A percentile compares a stretch with the other conserved stretches of the same genome.
These are phyloP conservation scores for Aplysina aerophoba DNA, from an alignment of 37 sponge, comb jelly and placozoan species.

Conservation along the genomic window DNA sequence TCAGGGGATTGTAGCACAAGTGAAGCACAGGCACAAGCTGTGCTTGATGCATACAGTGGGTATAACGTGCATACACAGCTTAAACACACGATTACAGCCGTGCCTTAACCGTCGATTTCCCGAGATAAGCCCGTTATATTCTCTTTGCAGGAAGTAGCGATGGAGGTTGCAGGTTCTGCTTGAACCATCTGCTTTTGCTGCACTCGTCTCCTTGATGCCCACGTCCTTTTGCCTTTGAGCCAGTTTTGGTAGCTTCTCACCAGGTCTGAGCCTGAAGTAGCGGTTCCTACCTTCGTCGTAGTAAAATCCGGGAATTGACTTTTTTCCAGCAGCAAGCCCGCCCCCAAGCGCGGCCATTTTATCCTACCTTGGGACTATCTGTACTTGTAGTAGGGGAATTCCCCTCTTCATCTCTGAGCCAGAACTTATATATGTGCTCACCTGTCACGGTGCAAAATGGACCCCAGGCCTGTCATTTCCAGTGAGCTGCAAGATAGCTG, in stretches of 20 bases:
- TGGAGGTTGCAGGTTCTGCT: not conserved
- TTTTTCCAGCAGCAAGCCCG: no score
- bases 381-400: no score
- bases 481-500: not conserved
- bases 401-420: no score
- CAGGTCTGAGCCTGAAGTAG: conserved; percentile 17
- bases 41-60: no score
- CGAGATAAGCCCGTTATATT: not conserved
- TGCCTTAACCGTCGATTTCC: no score
- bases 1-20: no score
- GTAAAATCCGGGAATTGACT: conserved; percentile 5
- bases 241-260: not conserved
- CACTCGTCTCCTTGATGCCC: not conserved
- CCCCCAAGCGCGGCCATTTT: no score
- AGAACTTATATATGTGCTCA: no score
- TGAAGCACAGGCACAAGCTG: no score
- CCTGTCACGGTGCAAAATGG: conserved; percentile 1
- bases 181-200: not conserved
- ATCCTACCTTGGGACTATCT: no score
- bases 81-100: no score
- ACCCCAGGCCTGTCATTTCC: conserved; percentile 2
- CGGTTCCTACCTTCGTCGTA: conserved; percentile 16
- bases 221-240: not conserved
- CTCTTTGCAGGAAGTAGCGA: not conserved
- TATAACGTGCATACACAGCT: no score